phyloP scores from a whole-genome alignment of 2,113 vertebrate species.

The Addax nasomaculatus region DNA sequence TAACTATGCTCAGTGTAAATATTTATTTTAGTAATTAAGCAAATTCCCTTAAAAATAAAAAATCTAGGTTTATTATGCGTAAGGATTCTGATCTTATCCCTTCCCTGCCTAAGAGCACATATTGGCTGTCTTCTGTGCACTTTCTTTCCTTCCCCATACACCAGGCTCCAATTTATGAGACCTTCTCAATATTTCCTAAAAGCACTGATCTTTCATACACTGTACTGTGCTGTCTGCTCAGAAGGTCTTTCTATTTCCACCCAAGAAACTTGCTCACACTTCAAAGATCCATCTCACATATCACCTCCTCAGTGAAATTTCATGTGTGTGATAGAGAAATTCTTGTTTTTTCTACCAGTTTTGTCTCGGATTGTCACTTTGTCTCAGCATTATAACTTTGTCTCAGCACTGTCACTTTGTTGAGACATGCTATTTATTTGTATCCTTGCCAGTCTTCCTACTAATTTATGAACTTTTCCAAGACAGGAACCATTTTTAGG shows the following conservation, averaged over 20 bases:
- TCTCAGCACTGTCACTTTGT: background rate
- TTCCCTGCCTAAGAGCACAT: background rate
- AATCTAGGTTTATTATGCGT: background rate
- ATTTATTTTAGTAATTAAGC: conserved; percentile 34
- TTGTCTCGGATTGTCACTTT: background rate
- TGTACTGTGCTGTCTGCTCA: background rate
- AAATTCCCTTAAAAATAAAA: background rate
- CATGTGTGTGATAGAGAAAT: background rate
- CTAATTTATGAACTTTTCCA: background rate
- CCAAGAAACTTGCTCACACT: background rate
- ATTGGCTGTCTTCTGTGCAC: background rate
- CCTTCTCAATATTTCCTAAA: background rate
- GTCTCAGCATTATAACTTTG: background rate
- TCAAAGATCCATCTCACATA: background rate
- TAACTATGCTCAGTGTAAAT: background rate
- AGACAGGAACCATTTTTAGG: background rate
- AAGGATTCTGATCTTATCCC: background rate
- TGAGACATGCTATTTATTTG: background rate
- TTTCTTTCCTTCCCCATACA: background rate
- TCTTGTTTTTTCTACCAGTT: background rate
- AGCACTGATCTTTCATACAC: background rate
- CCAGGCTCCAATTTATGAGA: background rate
- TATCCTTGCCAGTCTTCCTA: background rate
- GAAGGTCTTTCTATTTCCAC: background rate
- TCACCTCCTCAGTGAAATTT: background rate